Percentiles rank a stretch among this genome's conserved stretches.
Conservation (phyloP, 2,113 vertebrate species). For the Hyperoodon ampullatus region DNA sequence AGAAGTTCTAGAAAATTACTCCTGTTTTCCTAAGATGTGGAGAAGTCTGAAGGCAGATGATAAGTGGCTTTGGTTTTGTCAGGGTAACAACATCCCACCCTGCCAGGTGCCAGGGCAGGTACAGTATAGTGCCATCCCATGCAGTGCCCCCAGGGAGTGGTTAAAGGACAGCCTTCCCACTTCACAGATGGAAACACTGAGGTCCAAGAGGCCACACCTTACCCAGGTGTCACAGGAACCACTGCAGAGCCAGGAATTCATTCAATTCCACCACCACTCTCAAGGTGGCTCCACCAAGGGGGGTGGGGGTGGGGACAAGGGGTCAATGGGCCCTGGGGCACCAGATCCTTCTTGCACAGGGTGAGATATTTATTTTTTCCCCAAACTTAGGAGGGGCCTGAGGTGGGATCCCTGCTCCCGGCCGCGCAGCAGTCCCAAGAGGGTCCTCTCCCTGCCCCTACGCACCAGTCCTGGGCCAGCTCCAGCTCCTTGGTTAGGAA, state of each 20-base stretch:
- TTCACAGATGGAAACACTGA: not conserved
- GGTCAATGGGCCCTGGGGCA: not conserved
- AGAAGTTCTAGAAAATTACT: not conserved
- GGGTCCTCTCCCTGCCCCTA: not conserved
- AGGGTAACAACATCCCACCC: too few relatives aligned
- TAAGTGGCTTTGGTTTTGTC: not conserved
- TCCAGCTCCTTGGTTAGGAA: constrained; percentile 89
- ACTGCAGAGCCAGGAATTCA: not conserved
- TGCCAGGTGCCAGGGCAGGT: not conserved
- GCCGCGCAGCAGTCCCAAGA: not conserved
- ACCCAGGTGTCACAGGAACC: not conserved
- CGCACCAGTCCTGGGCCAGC: constrained; percentile 91
- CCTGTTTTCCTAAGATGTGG: not conserved
- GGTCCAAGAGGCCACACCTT: not conserved
- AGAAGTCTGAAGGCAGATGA: not conserved
- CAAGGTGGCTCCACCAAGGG: not conserved
- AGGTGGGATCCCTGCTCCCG: not conserved
- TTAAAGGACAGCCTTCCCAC: not conserved
- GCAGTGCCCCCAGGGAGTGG: not conserved
- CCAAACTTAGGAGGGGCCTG: not conserved
- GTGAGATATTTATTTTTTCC: not conserved
- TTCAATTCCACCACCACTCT: not conserved
- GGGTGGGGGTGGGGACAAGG: too few relatives aligned
- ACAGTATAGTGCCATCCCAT: not conserved
- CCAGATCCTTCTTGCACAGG: not conserved